phyloP scores from a whole-genome alignment of 2,888 invertebrate species.

The Alviniconcha strummeri region DNA sequence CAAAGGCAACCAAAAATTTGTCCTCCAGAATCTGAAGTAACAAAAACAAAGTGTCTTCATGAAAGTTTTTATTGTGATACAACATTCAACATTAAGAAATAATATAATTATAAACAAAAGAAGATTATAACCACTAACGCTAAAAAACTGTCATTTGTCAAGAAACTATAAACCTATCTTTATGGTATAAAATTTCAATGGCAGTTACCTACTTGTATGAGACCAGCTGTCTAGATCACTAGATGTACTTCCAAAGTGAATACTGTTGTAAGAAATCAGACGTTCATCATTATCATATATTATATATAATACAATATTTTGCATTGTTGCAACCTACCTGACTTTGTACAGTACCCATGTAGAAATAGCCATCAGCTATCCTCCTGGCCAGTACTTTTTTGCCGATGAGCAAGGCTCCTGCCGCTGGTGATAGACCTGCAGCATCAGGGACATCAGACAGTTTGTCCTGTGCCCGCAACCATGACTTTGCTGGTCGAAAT shows the following conservation, averaged over 20 bases:
- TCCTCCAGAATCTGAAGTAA: slow-evolving; percentile 61
- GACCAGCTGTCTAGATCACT: no score
- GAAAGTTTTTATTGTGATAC: background rate
- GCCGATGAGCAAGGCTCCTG: slow-evolving; percentile 69
- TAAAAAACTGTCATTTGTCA: no score
- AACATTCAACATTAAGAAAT: background rate
- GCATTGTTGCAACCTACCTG: slow-evolving; percentile 56
- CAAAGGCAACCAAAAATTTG: slow-evolving; percentile 71
- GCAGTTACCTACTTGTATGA: no score
- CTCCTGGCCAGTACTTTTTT: slow-evolving; percentile 68
- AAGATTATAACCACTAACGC: background rate
- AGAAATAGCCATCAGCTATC: slow-evolving; percentile 71
- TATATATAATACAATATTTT: no score
- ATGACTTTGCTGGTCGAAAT: slow-evolving; percentile 63
- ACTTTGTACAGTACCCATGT: slow-evolving; percentile 69
- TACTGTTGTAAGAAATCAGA: no score
- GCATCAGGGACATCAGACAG: slow-evolving; percentile 47
- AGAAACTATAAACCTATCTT: no score
- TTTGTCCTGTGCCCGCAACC: slow-evolving; percentile 61
- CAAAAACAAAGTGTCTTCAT: background rate
- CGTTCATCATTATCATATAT: no score
- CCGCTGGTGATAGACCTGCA: slow-evolving; percentile 59
- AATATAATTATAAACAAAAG: background rate
- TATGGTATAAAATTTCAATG: no score
- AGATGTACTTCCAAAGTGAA: no score